phyloP scores from a whole-genome alignment of 2,888 invertebrate species.

The Hemistola chrysoprasaria region DNA sequence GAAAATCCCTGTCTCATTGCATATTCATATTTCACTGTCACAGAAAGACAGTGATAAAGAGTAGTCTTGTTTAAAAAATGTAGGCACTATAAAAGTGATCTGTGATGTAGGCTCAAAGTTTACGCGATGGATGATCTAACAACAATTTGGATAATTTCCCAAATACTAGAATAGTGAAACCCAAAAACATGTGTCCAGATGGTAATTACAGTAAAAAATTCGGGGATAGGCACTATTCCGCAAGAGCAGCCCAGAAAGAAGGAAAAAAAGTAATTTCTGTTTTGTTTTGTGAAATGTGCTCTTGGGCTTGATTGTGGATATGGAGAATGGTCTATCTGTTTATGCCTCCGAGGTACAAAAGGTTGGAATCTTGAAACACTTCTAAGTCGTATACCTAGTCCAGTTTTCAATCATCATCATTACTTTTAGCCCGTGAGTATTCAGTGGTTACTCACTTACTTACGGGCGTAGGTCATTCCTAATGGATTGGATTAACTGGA shows the following conservation, averaged over 20 bases:
- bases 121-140: conserved; percentile 16
- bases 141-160: conserved; percentile 17
- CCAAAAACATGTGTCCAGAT: conserved; percentile 30
- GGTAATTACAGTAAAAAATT: conserved; percentile 33
- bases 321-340: conserved; percentile 34
- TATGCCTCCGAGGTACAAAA: conserved; percentile 40
- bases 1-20: too few species aligned
- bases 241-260: conserved; percentile 30
- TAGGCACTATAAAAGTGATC: too few species aligned
- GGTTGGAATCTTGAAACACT: conserved; percentile 24
- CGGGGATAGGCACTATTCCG: conserved; percentile 32
- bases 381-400: not conserved
- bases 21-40: too few species aligned
- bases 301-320: not conserved
- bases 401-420: too few species aligned
- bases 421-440: too few species aligned
- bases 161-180: conserved; percentile 13
- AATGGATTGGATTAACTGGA: too few species aligned
- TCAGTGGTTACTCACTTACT: too few species aligned
- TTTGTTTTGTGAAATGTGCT: conserved; percentile 18
- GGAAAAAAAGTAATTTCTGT: conserved; percentile 37
- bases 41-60: too few species aligned
- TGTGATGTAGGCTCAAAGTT: too few species aligned
- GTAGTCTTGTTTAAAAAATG: too few species aligned
- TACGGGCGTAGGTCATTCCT: too few species aligned